These are phyloP conservation scores for Cephus cinctus DNA, from an alignment of 1,140 invertebrate species.

Conservation along the genomic window DNA sequence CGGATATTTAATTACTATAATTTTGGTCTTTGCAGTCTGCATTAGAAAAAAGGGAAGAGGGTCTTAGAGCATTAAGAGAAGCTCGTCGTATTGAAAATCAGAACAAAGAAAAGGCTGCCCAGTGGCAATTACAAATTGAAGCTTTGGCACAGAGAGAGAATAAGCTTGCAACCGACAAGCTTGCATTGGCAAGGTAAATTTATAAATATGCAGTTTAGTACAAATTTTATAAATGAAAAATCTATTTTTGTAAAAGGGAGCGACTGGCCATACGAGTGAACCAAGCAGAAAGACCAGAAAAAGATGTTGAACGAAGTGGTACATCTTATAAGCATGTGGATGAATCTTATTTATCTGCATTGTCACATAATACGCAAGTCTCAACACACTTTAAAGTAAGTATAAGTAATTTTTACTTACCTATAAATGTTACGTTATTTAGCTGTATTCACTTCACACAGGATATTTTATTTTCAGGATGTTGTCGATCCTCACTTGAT, in stretches of 20 bases:
- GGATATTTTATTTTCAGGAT: conserved; percentile 32
- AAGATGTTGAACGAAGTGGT: conserved; percentile 23
- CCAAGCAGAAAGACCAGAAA: conserved; percentile 37
- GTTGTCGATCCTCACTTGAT: conserved; percentile 44
- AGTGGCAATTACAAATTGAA: conserved; percentile 39
- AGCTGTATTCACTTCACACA: conserved; percentile 4
- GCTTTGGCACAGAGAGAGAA: conserved; percentile 42
- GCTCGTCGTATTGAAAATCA: conserved; percentile 40
- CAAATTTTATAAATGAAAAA: conserved; percentile 4
- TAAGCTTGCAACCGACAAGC: conserved; percentile 37
- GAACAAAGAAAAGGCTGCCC: conserved; percentile 37
- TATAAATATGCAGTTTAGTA: conserved; percentile 1
- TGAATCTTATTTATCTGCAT: conserved; percentile 14
- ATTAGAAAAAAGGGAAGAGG: conserved; percentile 44
- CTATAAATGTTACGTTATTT: conserved; percentile 1
- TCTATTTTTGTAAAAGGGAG: conserved; percentile 28
- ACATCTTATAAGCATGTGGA: conserved; percentile 12
- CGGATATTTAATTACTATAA: not conserved
- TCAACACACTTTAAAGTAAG: conserved; percentile 34
- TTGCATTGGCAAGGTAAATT: conserved; percentile 40
- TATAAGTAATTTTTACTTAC: conserved; percentile 18
- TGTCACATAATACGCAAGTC: conserved; percentile 14
- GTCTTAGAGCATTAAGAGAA: conserved; percentile 38
- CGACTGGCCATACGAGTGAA: conserved; percentile 31
- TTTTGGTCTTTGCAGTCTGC: conserved; percentile 26